Conservation (phyloP, 2,113 vertebrate species). For the Limanda limanda region DNA sequence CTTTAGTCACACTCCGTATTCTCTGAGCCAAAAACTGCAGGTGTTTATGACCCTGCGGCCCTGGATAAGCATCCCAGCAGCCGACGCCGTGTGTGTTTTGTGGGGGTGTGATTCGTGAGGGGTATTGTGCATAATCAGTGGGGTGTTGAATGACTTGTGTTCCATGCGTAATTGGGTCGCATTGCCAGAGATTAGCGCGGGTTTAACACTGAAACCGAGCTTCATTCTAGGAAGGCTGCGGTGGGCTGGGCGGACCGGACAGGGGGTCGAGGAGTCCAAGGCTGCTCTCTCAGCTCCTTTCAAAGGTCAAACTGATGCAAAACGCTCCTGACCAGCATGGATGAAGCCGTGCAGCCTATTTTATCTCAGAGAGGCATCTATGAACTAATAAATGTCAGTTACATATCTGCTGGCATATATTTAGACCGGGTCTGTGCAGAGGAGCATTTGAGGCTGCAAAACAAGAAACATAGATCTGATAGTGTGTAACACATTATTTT, state of each 20-base stretch:
- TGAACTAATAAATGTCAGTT: conserved; percentile 80
- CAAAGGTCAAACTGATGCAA: conserved; percentile 82
- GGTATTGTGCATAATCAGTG: conserved; percentile 64
- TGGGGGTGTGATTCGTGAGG: conserved; percentile 33
- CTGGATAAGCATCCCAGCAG: conserved; percentile 58
- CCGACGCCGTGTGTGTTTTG: conserved; percentile 34
- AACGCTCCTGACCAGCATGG: conserved; percentile 73
- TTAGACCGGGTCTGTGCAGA: conserved; percentile 64
- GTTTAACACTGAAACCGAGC: conserved; percentile 74
- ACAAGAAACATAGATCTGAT: conserved; percentile 40
- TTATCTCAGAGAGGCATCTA: conserved; percentile 64
- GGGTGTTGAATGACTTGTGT: conserved; percentile 77
- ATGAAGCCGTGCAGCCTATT: conserved; percentile 58
- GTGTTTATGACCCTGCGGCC: conserved; percentile 66
- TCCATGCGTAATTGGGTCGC: conserved; percentile 77
- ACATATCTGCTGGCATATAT: conserved; percentile 76
- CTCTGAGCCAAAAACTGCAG: conserved; percentile 48
- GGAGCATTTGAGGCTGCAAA: conserved; percentile 49
- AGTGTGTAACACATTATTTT: conserved; percentile 73
- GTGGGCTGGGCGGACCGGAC: conserved; percentile 22
- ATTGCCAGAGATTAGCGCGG: conserved; percentile 76
- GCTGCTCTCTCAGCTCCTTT: conserved; percentile 79
- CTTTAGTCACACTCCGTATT: conserved; percentile 21
- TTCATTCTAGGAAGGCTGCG: conserved; percentile 71
- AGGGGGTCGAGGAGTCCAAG: conserved; percentile 52